phyloP scores from a whole-genome alignment of 23 tunicate genomes.

The Ascidia mentula region DNA sequence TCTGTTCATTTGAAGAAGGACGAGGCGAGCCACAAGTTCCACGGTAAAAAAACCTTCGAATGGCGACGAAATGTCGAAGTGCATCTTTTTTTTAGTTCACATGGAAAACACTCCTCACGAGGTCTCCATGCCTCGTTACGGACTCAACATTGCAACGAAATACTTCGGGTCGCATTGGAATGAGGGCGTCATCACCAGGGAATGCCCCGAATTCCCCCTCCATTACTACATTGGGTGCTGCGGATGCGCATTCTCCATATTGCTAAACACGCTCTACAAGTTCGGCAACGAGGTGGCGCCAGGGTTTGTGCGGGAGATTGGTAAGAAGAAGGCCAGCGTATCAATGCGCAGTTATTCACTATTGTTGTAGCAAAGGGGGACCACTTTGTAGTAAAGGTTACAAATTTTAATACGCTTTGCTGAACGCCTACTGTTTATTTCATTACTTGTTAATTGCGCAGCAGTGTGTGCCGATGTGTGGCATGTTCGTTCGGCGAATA shows the following conservation, averaged over 20 bases:
- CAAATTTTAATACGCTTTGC: no score
- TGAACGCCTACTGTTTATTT: no score
- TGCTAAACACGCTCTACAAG: neutral
- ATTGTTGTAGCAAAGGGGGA: no score
- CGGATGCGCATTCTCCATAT: conserved; percentile 17
- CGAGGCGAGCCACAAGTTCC: neutral
- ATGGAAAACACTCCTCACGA: conserved; percentile 44
- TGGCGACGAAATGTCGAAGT: no score
- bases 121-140: conserved; percentile 37
- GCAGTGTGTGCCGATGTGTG: no score
- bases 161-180: conserved; percentile 32
- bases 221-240: neutral
- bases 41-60: no score
- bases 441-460: no score
- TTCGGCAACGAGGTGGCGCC: neutral
- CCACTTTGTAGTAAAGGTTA: no score
- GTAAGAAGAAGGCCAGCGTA: no score
- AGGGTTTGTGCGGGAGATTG: neutral
- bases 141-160: conserved; percentile 13
- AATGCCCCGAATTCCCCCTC: conserved; percentile 22
- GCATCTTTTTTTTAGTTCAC: neutral
- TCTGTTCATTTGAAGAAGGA: conserved; percentile 13
- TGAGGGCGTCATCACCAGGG: conserved; percentile 13
- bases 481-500: no score
- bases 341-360: no score